Evolutionary conservation across 2,113 vertebrate genomes (phyloP).

Genomic region (Ramphastos sulfuratus): DNA sequence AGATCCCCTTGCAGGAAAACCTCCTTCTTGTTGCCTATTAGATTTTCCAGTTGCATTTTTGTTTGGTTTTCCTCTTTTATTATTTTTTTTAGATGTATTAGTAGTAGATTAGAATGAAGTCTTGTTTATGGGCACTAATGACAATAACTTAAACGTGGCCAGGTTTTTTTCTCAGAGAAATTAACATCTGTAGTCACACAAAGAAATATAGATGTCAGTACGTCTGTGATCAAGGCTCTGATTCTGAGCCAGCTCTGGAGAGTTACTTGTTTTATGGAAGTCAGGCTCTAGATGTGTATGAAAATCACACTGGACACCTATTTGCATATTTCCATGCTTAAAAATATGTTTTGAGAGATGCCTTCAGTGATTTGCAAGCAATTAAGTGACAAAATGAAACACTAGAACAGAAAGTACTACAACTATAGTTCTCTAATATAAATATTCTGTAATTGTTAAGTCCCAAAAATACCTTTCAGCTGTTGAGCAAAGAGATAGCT

Average conservation of each 20-base stretch:
- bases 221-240: background rate
- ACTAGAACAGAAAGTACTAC: background rate
- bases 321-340: background rate
- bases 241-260: background rate
- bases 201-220: background rate
- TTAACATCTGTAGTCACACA: background rate
- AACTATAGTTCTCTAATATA: background rate
- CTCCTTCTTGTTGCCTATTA: background rate
- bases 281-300: background rate
- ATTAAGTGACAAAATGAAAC: background rate
- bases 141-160: background rate
- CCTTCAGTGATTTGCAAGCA: background rate
- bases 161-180: background rate
- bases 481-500: background rate
- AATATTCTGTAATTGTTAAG: background rate
- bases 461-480: background rate
- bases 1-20: background rate
- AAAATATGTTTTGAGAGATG: background rate
- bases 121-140: background rate
- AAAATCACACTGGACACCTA: background rate
- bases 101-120: background rate
- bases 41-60: background rate
- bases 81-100: background rate
- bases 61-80: fast-evolving
- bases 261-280: background rate